Base-by-base conservation (phyloP, 2,113 vertebrate genomes). In the Tauraco erythrolophus region DNA sequence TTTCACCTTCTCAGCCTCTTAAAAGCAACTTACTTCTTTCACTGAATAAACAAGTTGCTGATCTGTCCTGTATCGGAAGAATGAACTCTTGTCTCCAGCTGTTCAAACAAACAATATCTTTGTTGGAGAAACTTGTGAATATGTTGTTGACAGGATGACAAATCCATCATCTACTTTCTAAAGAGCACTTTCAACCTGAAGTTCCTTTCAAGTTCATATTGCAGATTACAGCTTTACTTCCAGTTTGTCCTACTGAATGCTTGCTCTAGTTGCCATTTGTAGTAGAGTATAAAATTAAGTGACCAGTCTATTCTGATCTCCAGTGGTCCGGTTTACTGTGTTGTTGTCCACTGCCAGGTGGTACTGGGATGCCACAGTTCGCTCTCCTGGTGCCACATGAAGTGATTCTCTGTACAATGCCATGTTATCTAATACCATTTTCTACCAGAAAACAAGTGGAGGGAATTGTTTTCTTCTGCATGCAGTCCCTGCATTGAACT, bases 321-420 rank as follows among this genome's bases (percentile, higher is more conserved):
- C 31, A 37, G 22, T 27, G 22, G 7, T n/a, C 19, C 1, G 0
- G 23, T 56, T 57, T 50, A n/a, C 39, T 14, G 7, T 11, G 9
- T 33, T 21, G 25, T 33, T 0, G 1, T 35, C 21, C 17, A 19
- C 17, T 33, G n/a, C 50, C 10, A 1, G 9, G 7, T 18, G 31
- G 11, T 74, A 35, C 31, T 79, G 25, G 14, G 11, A 8, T 89
- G 33, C 50, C 7, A 4, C 39, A 9, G 11, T 43, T 62, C 3
- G 5, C 11, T 74, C 31, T n/a, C 1, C 8, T 50, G 31, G 10
- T 79, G 31, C 50, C 56, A 46, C 24, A 13, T 10, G 5, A 58
- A 58, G 10, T 58, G 11, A 28, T 45, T 64, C 4, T 39, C 14
- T 61, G 15, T 60, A 19, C 11, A 37, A 0, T 11, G 8, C 28